Evolutionary conservation across 2,113 vertebrate genomes (phyloP), one percentile per base, ranked within the genome.

Genomic region (Emydura subglobosa): DNA sequence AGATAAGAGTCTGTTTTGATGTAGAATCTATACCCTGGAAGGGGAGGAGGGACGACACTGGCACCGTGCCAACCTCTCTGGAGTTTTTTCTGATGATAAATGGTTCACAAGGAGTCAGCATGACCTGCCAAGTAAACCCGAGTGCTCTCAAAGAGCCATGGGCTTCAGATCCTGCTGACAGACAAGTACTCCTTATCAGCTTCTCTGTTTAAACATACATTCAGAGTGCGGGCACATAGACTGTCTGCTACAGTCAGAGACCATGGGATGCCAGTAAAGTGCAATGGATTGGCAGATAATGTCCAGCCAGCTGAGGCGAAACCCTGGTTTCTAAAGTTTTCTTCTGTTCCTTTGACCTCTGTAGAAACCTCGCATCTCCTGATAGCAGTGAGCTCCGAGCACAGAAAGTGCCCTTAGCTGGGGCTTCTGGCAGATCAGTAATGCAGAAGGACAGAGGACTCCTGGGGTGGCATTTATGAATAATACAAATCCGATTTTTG

Each of bases 101-200:
- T 79, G 82, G 89, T 27, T 94, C 92, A 42, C 86, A 87, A 94
- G 93, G 95, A 98, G 97, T 96, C 97, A 97, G 95, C 83, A 6
- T 96, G 96, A 97, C 96, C 95, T 4, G 95, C 97, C 96, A 97
- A 97, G 94, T 89, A 97, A 95, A 95, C 93, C 97, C 95, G 89
- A 97, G 87, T 4, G 88, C 92, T 95, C 95, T 97, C 80, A 82
- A 94, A 96, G 96, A 98, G 90, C 94, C 10, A 22, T 90, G 93
- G 95, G 93, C 90, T 97, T 86, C 95, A 96, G 95, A 96, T 96
- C 93, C 88, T 93, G 96, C 96, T 97, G 96, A 96, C 97, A 97
- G 96, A 93, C 93, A 55, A 95, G 93, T 51, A 86, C 83, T 97
- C 79, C 96, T 97, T 97, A 97, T 97, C 97, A 91, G 86, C 68